Conservation (phyloP, 2,888 invertebrate species). For the Nasonia oneida region DNA sequence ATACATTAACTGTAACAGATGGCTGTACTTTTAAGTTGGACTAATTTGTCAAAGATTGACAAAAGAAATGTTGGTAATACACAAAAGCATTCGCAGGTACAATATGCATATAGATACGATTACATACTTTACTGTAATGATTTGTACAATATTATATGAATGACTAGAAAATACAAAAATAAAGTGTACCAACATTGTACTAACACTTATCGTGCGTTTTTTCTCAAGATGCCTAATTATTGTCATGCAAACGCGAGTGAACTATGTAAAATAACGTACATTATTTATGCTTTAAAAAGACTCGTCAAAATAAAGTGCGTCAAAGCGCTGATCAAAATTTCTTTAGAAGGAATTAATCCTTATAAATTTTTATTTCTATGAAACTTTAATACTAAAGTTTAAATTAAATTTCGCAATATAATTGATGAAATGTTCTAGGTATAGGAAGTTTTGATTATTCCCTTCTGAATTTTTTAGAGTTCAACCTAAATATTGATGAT, state of each 20-base stretch:
- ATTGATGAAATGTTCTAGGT: slow-evolving; percentile 92
- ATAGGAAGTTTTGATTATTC: slow-evolving; percentile 96
- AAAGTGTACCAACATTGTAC: slow-evolving; percentile 78
- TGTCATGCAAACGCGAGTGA: not conserved
- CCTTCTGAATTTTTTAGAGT: slow-evolving; percentile 85
- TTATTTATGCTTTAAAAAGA: slow-evolving; percentile 80
- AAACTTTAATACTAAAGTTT: slow-evolving; percentile 82
- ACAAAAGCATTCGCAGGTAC: slow-evolving; percentile 75
- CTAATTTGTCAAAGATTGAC: slow-evolving; percentile 70
- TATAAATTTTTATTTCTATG: slow-evolving; percentile 64
- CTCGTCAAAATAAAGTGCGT: not conserved
- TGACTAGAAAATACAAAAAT: slow-evolving; percentile 73
- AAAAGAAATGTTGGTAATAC: slow-evolving; percentile 74
- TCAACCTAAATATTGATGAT: no score
- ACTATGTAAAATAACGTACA: not conserved
- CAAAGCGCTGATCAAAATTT: no score
- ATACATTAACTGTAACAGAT: slow-evolving; percentile 64
- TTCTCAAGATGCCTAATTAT: slow-evolving; percentile 15
- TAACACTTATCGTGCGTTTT: slow-evolving; percentile 43
- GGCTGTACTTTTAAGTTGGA: slow-evolving; percentile 60
- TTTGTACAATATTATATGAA: slow-evolving; percentile 79
- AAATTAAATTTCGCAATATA: slow-evolving; percentile 97
- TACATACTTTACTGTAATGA: slow-evolving; percentile 78
- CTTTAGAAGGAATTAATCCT: not conserved
- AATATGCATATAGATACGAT: slow-evolving; percentile 65